Evolutionary conservation across 2,797 vertebrate genomes (phyloP), one percentile per base, ranked within the genome.

Genomic region (Tenualosa thibaudeaui): DNA sequence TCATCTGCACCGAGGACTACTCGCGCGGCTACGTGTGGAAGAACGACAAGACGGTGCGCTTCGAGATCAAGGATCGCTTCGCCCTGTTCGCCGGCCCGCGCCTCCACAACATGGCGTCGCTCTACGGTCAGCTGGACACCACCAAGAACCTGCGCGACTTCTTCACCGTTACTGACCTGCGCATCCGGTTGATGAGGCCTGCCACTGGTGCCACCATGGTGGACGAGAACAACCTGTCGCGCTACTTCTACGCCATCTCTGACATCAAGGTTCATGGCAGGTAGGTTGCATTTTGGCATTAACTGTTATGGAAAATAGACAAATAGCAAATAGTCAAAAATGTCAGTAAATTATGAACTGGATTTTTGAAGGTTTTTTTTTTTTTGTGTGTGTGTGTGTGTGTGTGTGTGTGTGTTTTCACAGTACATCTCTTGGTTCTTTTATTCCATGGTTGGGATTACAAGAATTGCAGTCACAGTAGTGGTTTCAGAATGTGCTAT

Each of bases 1-100:
- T 99, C 89, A 99, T 99, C 95, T 99, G 98, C 93, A 99, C 98
- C 0, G 98, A 99, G 94, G 97, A 99, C 85, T 99, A 99, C 90
- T 99, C 98, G 9, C 95, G 97, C 0, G 97, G 98, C 58, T 99
- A 99, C 19, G 97, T 97, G 90, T 96, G 95, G 96, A 97, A 98
- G 91, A 95, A 98, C 81, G 98, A 98, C 91, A 99, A 99, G 94
- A 98, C 97, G 0, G 97, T 99, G 86, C 97, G 98, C 91, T 99
- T 99, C 22, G 98, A 99, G 94, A 98, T 99, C 93, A 99, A 98
- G 95, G 98, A 99, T 89, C 96, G 98, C 81, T 99, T 99, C 65
- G 98, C 98, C 0, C 96, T 99, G 93, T 99, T 99, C 83, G 98
- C 98, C 43, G 98, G 98, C 87, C 97, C 98, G 40, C 95, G 96